Evolutionary conservation across 2,888 invertebrate genomes (phyloP).

Genomic region (Microctonus aethiopoides): DNA sequence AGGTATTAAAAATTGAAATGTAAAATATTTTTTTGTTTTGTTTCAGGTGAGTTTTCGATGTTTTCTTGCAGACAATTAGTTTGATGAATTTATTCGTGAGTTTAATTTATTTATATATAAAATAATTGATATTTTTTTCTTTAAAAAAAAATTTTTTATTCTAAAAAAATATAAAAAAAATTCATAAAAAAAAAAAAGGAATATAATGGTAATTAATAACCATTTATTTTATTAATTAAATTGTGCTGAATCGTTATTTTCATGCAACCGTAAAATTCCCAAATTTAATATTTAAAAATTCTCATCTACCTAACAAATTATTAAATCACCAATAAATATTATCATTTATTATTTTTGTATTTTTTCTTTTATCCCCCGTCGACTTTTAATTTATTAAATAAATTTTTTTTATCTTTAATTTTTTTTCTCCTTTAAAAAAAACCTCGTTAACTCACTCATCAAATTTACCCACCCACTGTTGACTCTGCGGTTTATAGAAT

Average conservation of each 20-base stretch:
- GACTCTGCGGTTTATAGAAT: conserved; percentile 23
- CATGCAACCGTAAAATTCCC: conserved; percentile 34
- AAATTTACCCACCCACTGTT: neutral
- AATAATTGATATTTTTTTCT: too few species aligned
- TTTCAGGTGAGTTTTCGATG: conserved; percentile 29
- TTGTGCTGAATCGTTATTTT: conserved; percentile 35
- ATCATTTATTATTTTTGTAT: neutral
- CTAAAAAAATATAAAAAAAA: too few species aligned
- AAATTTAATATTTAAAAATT: too few species aligned
- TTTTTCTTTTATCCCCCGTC: too few species aligned
- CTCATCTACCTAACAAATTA: conserved; percentile 31
- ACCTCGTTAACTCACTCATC: conserved; percentile 23
- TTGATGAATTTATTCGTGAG: neutral
- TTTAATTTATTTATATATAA: neutral
- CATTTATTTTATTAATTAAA: conserved; percentile 42
- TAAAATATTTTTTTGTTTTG: neutral
- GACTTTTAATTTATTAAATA: too few species aligned
- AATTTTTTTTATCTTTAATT: too few species aligned
- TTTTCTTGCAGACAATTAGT: neutral
- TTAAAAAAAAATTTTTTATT: too few species aligned
- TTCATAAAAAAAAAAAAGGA: neutral
- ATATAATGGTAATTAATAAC: conserved; percentile 24
- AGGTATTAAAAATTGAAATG: too few species aligned
- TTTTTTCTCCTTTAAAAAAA: neutral
- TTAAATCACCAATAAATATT: conserved; percentile 15